Base-by-base conservation (phyloP, 1,140 invertebrate genomes). In the Drosophila tropicalis region DNA sequence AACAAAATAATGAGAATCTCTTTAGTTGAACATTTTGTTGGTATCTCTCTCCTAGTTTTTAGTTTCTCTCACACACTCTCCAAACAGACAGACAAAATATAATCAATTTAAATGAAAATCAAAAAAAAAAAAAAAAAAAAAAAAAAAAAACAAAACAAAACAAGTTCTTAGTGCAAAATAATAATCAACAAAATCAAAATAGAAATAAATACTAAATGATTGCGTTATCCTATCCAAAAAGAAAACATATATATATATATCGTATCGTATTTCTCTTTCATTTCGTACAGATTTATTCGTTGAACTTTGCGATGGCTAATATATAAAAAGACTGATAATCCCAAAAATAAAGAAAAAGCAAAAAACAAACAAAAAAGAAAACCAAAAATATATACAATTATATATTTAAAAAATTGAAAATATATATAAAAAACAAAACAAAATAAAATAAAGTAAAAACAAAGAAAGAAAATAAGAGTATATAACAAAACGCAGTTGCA, bases 251-350 rank as follows among this genome's bases (percentile, higher is more conserved):
- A 79, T 67, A 69, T 72, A 58, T 76, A 76, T 87, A 81, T 87
- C 79, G 84, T 81, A 89, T 89, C 36, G 85, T 84, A 81, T 89
- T 89, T 89, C 84, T 89, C 84, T 89, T 89, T 89, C 84, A 87
- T 87, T 87, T 87, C 84, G 84, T 84, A 91, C 90, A 91, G 90
- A 91, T 91, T 87, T 91, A 91, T 91, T 91, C 90, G 90, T 91
- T 91, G 90, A 91, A 91, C 90, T 91, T 91, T 91, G 90, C 90
- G 90, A 91, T 91, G 90, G 90, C 90, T 91, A 91, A 91, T 91
- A 91, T 91, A 91, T 91, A 91, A 87, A 79, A 87, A 87, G 90
- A 91, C 90, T 91, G 90, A 87, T 80, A 86, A 83, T 72, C 79
- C 78, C 80, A 85, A 85, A 84, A 82, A 77, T 76, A 73, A 71